phyloP scores from a whole-genome alignment of 2,797 vertebrate species.

The Scleropages formosus region DNA sequence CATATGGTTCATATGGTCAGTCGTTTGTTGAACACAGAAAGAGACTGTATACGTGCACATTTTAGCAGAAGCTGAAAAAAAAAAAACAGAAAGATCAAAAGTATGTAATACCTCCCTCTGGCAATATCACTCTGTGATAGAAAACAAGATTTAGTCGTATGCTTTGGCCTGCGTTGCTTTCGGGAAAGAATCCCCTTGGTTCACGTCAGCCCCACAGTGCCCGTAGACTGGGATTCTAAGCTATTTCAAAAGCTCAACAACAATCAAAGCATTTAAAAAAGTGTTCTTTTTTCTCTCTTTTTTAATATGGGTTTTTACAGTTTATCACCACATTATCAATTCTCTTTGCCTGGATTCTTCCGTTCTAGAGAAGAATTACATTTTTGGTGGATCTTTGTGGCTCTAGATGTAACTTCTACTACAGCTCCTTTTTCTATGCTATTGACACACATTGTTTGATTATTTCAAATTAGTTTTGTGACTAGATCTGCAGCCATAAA shows the following conservation, averaged over 20 bases:
- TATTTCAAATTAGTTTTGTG: too few species aligned
- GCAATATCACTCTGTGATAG: conserved; percentile 18
- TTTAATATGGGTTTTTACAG: background rate
- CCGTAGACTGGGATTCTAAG: background rate
- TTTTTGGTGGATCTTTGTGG: too few species aligned
- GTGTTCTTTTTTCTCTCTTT: background rate
- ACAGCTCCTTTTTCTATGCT: too few species aligned
- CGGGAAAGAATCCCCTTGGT: background rate
- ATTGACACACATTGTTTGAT: too few species aligned
- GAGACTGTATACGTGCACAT: background rate
- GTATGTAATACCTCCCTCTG: conserved; percentile 21
- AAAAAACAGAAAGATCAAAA: conserved; percentile 6
- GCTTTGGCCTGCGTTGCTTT: conserved; percentile 16
- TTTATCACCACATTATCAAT: background rate
- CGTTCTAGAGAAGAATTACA: background rate
- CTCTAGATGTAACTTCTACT: too few species aligned
- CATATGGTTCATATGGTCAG: background rate
- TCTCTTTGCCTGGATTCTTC: background rate
- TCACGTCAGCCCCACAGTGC: background rate
- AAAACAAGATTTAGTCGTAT: conserved; percentile 16
- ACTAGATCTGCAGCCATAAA: too few species aligned
- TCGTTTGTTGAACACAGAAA: background rate
- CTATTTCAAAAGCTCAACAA: conserved; percentile 8
- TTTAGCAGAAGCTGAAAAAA: background rate
- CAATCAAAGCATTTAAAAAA: conserved; percentile 9